A percentile compares a stretch with the other conserved stretches of the same genome.
These are phyloP conservation scores for Etheostoma spectabile DNA, from an alignment of 2,113 vertebrate genomes.

Conservation along the genomic window DNA sequence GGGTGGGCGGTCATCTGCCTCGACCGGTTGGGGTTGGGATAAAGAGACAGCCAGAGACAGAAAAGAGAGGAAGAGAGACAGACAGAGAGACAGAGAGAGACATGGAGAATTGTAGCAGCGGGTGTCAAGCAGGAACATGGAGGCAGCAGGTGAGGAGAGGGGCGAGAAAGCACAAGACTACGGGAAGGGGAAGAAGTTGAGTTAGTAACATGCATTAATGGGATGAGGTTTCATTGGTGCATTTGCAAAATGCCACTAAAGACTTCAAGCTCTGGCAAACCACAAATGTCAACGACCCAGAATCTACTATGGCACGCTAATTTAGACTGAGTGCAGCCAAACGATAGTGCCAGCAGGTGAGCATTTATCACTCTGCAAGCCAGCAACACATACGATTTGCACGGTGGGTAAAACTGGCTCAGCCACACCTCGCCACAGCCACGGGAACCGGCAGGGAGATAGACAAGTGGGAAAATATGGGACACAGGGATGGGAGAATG, in stretches of 20 bases:
- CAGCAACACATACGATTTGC: conserved; percentile 50
- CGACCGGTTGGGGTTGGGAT: too few relatives aligned
- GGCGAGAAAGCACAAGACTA: too few relatives aligned
- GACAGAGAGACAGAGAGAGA: too few relatives aligned
- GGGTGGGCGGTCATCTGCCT: too few relatives aligned
- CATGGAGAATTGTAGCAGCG: too few relatives aligned
- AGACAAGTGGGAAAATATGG: not conserved
- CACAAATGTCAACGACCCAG: conserved; percentile 58
- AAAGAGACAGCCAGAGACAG: too few relatives aligned
- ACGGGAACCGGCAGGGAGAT: conserved; percentile 18
- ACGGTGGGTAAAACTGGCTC: conserved; percentile 47
- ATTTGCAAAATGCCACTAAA: conserved; percentile 53
- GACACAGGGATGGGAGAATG: not conserved
- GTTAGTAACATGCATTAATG: too few relatives aligned
- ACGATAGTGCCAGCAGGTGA: conserved; percentile 53
- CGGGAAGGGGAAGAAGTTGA: too few relatives aligned
- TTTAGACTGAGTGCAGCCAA: conserved; percentile 36
- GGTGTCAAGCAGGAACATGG: too few relatives aligned
- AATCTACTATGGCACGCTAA: conserved; percentile 22
- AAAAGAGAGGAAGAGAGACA: too few relatives aligned
- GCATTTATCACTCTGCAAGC: conserved; percentile 60
- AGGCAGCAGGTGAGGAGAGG: too few relatives aligned
- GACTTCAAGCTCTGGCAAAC: conserved; percentile 55
- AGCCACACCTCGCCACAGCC: not conserved
- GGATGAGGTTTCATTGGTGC: not conserved